Conservation (phyloP, 2,797 vertebrate species). For the Discoglossus pictus region DNA sequence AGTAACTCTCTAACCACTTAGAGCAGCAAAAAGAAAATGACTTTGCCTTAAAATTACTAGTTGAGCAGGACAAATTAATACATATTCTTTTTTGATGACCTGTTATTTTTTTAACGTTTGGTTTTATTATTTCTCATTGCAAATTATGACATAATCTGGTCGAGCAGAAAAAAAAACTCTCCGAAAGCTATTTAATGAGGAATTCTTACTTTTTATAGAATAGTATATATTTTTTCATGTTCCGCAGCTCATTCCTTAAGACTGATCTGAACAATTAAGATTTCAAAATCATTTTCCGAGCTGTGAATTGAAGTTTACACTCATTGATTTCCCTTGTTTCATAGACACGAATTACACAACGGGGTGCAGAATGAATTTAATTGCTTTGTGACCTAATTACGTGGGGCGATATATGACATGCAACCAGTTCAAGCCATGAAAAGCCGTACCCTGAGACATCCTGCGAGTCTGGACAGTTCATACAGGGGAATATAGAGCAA, state of each 20-base stretch:
- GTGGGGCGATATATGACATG: conserved; percentile 6
- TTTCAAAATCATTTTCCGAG: background rate
- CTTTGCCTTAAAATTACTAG: conserved; percentile 23
- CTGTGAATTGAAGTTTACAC: background rate
- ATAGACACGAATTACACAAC: conserved; percentile 16
- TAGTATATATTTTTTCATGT: no score
- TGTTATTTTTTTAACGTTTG: conserved; percentile 11
- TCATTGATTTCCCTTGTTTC: conserved; percentile 42
- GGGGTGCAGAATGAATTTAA: conserved; percentile 21
- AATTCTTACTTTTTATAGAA: no score
- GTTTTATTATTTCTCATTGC: conserved; percentile 16
- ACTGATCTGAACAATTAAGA: background rate
- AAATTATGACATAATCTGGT: conserved; percentile 19
- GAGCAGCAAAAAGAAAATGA: conserved; percentile 25
- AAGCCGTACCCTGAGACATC: background rate
- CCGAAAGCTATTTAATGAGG: no score
- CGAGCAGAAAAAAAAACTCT: background rate
- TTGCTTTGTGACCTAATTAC: conserved; percentile 45
- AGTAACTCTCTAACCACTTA: conserved; percentile 32
- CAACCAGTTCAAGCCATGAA: background rate
- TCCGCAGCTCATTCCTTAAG: conserved; percentile 3
- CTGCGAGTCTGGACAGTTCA: conserved; percentile 9
- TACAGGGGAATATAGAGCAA: background rate
- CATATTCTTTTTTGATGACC: conserved; percentile 18
- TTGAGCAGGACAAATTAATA: conserved; percentile 16